phyloP scores from a whole-genome alignment of 1,140 invertebrate genomes.

The Penaeus vannamei region DNA sequence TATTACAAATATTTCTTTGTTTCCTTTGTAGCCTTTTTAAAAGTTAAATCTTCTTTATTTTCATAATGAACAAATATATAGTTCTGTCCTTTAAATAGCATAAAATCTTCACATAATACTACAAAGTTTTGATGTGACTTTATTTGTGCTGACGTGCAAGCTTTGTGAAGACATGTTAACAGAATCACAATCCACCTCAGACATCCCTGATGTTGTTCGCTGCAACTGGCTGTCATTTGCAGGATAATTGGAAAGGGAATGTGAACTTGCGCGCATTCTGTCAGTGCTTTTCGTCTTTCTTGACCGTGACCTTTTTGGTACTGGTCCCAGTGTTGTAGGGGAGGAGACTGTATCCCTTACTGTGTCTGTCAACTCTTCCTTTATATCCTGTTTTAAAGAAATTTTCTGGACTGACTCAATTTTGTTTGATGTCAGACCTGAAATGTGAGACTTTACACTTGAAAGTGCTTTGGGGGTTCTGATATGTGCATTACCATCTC shows the following conservation, averaged over 20 bases:
- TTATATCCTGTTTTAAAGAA: conserved; percentile 19
- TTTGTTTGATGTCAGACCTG: conserved; percentile 6
- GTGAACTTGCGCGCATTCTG: neutral
- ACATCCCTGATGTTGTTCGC: conserved; percentile 23
- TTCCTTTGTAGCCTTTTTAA: no score
- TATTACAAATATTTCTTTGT: no score
- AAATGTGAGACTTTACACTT: conserved; percentile 50
- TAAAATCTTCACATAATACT: conserved; percentile 39
- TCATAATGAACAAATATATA: no score
- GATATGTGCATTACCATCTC: neutral
- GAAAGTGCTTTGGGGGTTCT: conserved; percentile 45
- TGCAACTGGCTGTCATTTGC: neutral
- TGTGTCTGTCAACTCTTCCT: conserved; percentile 30
- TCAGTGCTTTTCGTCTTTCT: neutral
- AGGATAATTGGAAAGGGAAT: neutral
- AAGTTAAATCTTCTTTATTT: no score
- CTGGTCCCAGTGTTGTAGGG: neutral
- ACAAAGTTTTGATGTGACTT: conserved; percentile 51
- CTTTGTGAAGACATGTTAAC: conserved; percentile 38
- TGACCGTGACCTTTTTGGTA: neutral
- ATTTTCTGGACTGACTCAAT: conserved; percentile 52
- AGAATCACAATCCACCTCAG: conserved; percentile 48
- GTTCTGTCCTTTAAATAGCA: no score
- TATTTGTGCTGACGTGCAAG: neutral
- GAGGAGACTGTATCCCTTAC: neutral